Percentiles rank a stretch among this genome's conserved stretches.
These are phyloP conservation scores for Pectinophora gossypiella DNA, from an alignment of 1,140 invertebrate genomes.

Conservation along the genomic window DNA sequence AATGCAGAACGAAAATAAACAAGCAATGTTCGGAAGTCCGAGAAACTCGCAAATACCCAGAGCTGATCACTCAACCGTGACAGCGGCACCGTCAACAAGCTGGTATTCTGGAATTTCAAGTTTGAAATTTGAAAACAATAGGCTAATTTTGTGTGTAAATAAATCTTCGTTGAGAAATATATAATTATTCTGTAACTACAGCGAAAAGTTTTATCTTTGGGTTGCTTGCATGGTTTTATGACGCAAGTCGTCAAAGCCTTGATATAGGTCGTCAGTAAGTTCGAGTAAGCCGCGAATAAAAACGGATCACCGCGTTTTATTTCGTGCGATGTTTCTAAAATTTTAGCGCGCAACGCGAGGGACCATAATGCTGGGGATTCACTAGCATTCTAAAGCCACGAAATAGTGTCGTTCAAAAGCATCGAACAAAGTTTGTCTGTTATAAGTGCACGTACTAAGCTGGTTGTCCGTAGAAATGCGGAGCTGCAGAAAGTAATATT, in stretches of 20 bases:
- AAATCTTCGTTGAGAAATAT: too few species aligned
- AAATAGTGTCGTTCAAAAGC: constrained; percentile 18
- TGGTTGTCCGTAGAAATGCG: constrained; percentile 27
- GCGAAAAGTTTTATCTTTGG: too few species aligned
- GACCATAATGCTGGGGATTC: not conserved
- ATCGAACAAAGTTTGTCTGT: constrained; percentile 19
- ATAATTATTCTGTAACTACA: too few species aligned
- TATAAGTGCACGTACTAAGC: constrained; percentile 31
- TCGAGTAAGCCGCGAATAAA: constrained; percentile 1
- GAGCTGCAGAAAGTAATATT: constrained; percentile 28
- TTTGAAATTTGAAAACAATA: not conserved
- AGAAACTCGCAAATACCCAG: not conserved
- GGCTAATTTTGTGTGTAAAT: too few species aligned
- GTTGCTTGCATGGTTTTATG: not conserved
- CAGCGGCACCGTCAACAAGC: not conserved
- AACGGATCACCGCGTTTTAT: not conserved
- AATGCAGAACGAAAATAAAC: constrained; percentile 2
- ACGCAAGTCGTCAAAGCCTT: not conserved
- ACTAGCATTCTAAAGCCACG: not conserved
- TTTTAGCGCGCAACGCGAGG: constrained; percentile 1
- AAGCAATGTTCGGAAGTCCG: not conserved
- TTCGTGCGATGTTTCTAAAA: not conserved
- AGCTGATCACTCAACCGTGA: not conserved
- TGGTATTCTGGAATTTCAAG: not conserved
- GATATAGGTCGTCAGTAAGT: not conserved